Evolutionary conservation across 2,888 invertebrate genomes (phyloP), one percentile per base, ranked within the genome.

Genomic region (Germaria angustata): DNA sequence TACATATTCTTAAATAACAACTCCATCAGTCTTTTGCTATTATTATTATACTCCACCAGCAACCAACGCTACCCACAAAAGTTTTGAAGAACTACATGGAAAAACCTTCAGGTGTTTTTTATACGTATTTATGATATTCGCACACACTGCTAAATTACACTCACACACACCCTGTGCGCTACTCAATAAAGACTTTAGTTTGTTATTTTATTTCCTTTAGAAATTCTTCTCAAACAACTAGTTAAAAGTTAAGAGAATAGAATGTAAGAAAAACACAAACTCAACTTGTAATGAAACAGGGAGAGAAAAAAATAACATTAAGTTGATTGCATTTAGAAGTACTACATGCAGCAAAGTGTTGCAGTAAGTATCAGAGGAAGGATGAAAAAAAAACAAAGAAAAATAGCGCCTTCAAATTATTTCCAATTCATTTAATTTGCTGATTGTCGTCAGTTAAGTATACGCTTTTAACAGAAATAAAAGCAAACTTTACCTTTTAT

Each of bases 381-480:
- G 15, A 41, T 63, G 41, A 39, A 24, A 17, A 13, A 46, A 39
- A 44, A 8, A 44, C 34, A 41, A 69, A 61, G 71, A 79, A 71
- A 69, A 59, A 82, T 79, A 82, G 82, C 82, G 82, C 82, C 82
- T 82, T 82, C 65, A 82, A 82, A 82, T 82, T 82, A 82, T 82
- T 82, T 82, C 79, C 82, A 82, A 82, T 79, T 82, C 82, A 82
- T 82, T 82, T 82, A 82, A 82, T 82, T 82, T 82, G 79, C 76
- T 82, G 82, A 82, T 82, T 82, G 79, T 82, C 82, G 82, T 82
- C 82, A 82, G 79, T 82, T 82, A 82, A 79, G 79, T 82, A 79
- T 66, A 76, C 55, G 69, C 79, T 75, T 79, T 78, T 78, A 81
- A 72, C 65, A 72, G 49, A 66, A 80, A 68, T 61, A 75, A 55